Conservation (phyloP, 2,113 vertebrate genomes). For the Coregonus clupeaformis region DNA sequence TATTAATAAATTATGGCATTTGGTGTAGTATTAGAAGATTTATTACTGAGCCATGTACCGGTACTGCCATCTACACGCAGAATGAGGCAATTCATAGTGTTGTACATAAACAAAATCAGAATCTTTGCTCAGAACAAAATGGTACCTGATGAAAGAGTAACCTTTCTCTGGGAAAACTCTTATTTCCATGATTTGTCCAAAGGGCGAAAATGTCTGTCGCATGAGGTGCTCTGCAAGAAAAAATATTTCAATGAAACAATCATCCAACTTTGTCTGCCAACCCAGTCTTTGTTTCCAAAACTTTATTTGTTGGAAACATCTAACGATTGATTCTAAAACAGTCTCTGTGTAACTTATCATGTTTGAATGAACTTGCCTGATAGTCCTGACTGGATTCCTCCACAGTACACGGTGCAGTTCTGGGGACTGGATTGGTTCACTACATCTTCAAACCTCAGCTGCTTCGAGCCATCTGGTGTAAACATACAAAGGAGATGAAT, state of each 20-base stretch:
- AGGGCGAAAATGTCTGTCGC: conserved; percentile 95
- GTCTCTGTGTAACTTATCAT: neutral
- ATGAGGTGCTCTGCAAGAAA: conserved; percentile 87
- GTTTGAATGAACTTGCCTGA: conserved; percentile 74
- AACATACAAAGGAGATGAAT: conserved; percentile 18
- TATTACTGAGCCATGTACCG: neutral
- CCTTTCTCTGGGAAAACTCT: conserved; percentile 97
- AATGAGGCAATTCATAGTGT: conserved; percentile 16
- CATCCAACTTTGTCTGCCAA: neutral
- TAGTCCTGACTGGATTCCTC: conserved; percentile 91
- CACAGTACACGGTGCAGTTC: conserved; percentile 98
- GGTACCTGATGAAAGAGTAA: conserved; percentile 96
- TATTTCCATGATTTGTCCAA: conserved; percentile 98
- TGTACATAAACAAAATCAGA: neutral
- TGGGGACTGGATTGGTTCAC: conserved; percentile 97
- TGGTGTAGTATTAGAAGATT: no score
- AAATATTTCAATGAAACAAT: neutral
- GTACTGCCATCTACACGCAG: conserved; percentile 59
- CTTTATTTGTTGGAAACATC: no score
- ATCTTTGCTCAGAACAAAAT: neutral
- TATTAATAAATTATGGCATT: no score
- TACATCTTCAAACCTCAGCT: conserved; percentile 95
- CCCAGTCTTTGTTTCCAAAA: neutral
- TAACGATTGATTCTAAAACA: neutral
- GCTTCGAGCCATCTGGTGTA: conserved; percentile 86